Base-by-base conservation (phyloP, 2,888 invertebrate species). In the Lasioglossum morio region DNA sequence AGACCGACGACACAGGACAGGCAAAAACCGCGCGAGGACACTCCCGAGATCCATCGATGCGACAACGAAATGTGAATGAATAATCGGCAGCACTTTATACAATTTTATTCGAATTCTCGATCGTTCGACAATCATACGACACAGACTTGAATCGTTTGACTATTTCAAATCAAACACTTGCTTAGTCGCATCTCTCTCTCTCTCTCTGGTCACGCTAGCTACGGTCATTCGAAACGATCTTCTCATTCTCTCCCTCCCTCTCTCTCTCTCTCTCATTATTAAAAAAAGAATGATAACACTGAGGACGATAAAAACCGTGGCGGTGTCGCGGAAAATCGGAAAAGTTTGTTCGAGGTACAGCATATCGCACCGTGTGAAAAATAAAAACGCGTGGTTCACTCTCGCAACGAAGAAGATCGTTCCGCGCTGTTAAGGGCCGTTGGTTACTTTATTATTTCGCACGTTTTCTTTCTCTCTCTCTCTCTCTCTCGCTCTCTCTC, bases 191-290 rank as follows among this genome's bases (percentile, higher is more conserved):
- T 85, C 46, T 76, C 46, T 69, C 34, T 69, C 34, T 85, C 46
- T 76, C 46, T 69, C 34, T 69, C 34, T 79, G 89, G 91, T 92
- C 89, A 89, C 87, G 84, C 90, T 23, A 23, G 10, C 37, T 90
- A 89, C 89, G 89, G 91, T 92, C 92, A 92, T 92, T 91, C 92
- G 92, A 84, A 92, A 92, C 82, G 83, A 91, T 87, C 88, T 91
- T 80, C 82, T 63, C 27, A 27, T 63, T 63, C 63, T 30, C 63
- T 63, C 63, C 23, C 63, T 63, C 63, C 23, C 63, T 63, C 57
- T 60, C 27, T 27, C 57, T 27, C 57, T n/a, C 57, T 57, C 57
- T 27, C 34, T 86, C 75, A 63, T 88, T 86, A 30, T 63, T 63
- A 3, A 63, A 63, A 81, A 46, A 63, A 72, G 77, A 30, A 63